Conservation (phyloP, 2,888 invertebrate species). For the Thecophora atra region DNA sequence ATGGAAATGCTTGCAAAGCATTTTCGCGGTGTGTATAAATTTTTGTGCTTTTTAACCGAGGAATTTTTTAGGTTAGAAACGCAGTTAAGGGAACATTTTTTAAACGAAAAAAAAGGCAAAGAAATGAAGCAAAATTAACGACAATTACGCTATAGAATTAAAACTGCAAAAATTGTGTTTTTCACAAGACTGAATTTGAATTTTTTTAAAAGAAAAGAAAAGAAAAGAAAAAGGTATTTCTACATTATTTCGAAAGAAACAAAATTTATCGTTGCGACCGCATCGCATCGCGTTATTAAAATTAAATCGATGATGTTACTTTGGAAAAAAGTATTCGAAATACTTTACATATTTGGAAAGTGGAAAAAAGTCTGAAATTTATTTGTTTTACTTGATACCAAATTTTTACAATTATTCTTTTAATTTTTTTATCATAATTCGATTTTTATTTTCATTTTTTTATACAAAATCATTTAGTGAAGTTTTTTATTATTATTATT, state of each 20-base stretch:
- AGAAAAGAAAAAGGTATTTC: conserved; percentile 18
- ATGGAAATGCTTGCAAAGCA: not conserved
- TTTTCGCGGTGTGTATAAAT: not conserved
- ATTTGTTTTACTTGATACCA: conserved; percentile 40
- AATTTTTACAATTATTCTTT: conserved; percentile 45
- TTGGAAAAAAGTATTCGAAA: conserved; percentile 25
- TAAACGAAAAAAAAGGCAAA: not conserved
- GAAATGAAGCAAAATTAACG: no score
- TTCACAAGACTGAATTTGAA: conserved; percentile 42
- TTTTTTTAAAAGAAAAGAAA: no score
- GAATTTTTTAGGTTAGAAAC: not conserved
- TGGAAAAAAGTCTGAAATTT: conserved; percentile 48
- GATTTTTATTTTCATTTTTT: conserved; percentile 17
- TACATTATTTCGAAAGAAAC: conserved; percentile 40
- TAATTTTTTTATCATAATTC: conserved; percentile 41
- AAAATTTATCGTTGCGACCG: conserved; percentile 38
- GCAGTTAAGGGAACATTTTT: not conserved
- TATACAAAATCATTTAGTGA: conserved; percentile 33
- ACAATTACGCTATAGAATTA: no score
- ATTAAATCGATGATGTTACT: conserved; percentile 18
- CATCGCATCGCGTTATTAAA: not conserved
- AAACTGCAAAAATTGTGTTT: conserved; percentile 26
- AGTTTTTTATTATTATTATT: conserved; percentile 1
- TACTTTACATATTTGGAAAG: conserved; percentile 30
- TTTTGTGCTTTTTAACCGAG: conserved; percentile 2